These are phyloP conservation scores for Yponomeuta sedellus DNA, from an alignment of 2,888 invertebrate genomes.

Conservation along the genomic window DNA sequence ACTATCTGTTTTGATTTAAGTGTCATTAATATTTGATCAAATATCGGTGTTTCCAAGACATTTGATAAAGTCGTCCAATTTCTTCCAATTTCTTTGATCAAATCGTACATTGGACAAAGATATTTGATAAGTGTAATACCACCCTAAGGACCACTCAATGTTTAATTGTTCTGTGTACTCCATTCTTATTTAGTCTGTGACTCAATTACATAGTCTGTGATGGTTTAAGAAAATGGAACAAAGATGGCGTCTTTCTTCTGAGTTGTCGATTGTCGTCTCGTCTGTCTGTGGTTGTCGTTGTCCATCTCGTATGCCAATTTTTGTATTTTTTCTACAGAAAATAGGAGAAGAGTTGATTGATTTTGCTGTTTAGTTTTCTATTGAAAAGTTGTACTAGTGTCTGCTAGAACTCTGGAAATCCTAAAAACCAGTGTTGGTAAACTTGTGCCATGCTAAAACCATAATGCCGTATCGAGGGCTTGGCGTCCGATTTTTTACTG, in stretches of 20 bases:
- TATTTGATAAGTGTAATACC: no score
- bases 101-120: no score
- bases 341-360: no score
- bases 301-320: conserved; percentile 39
- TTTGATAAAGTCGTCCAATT: no score
- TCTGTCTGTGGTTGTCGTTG: conserved; percentile 58
- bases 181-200: background rate
- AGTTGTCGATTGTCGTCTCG: conserved; percentile 67
- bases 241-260: conserved; percentile 64
- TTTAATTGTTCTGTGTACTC: no score
- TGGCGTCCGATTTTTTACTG: conserved; percentile 34
- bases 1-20: no score
- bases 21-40: no score
- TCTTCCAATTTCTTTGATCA: no score
- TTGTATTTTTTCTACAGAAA: no score
- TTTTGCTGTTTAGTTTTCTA: conserved; percentile 23
- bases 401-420: background rate
- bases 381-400: background rate
- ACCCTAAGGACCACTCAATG: no score
- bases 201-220: no score
- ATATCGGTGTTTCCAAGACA: no score
- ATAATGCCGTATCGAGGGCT: conserved; percentile 48
- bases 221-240: conserved; percentile 15
- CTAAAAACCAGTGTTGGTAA: background rate
- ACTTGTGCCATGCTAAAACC: conserved; percentile 6